Evolutionary conservation across 2,113 vertebrate species (phyloP).

Genomic region (Turnix velox): DNA sequence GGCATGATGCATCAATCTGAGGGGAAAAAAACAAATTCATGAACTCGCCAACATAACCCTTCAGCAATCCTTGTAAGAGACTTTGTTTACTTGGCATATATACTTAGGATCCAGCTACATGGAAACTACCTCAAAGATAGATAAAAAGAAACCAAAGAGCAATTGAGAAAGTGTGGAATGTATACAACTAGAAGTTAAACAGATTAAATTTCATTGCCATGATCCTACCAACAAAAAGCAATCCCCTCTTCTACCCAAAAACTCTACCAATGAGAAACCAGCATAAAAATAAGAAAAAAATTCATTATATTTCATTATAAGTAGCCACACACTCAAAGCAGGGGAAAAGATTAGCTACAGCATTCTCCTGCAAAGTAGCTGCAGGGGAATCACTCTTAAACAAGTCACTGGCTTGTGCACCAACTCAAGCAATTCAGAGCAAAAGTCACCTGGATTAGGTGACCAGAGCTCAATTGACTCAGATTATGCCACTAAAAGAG

Average conservation of each 20-base stretch:
- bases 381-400: background rate
- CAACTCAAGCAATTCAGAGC: background rate
- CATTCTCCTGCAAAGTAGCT: background rate
- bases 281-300: background rate
- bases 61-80: background rate
- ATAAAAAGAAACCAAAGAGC: background rate
- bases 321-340: background rate
- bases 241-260: background rate
- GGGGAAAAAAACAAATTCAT: background rate
- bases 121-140: background rate
- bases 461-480: background rate
- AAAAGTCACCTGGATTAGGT: background rate
- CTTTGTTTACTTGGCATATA: background rate
- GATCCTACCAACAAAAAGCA: background rate
- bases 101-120: background rate
- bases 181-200: background rate
- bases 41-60: background rate
- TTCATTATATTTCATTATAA: background rate
- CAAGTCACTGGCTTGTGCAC: background rate
- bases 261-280: background rate
- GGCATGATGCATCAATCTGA: conserved; percentile 95
- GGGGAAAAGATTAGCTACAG: background rate
- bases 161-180: background rate
- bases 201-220: background rate
- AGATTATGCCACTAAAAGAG: background rate